Conservation (phyloP, 2,888 invertebrate species). For the Eristalis arbustorum region DNA sequence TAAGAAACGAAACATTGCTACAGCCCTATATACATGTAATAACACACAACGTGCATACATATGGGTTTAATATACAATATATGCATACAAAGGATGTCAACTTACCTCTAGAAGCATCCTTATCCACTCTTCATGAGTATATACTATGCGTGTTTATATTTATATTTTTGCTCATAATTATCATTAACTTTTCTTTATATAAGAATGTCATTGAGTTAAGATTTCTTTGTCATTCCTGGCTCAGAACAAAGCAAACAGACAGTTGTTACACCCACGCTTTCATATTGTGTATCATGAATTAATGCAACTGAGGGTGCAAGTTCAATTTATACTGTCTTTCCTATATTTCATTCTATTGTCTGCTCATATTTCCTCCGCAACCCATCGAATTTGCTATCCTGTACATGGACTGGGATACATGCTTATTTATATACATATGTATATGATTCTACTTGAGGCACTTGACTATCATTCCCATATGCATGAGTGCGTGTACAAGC, state of each 20-base stretch:
- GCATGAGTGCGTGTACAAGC: background rate
- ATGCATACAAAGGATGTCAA: conserved; percentile 21
- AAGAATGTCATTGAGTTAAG: conserved; percentile 12
- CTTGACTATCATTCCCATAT: conserved; percentile 11
- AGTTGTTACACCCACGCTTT: conserved; percentile 43
- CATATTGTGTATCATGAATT: conserved; percentile 53
- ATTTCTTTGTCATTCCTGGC: conserved; percentile 22
- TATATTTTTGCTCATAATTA: conserved; percentile 51
- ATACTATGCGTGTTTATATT: background rate
- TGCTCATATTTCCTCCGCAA: background rate
- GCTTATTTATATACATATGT: background rate
- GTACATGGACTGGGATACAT: conserved; percentile 3
- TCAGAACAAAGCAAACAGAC: conserved; percentile 53
- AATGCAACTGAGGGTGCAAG: conserved; percentile 54
- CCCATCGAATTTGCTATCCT: conserved; percentile 39
- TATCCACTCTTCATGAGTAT: conserved; percentile 12
- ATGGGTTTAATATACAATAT: conserved; percentile 23
- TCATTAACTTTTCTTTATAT: conserved; percentile 43
- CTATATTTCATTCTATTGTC: conserved; percentile 16
- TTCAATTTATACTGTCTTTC: conserved; percentile 53
- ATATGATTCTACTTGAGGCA: conserved; percentile 26
- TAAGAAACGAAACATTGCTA: too few species aligned
- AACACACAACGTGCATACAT: too few species aligned
- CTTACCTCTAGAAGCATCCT: conserved; percentile 41
- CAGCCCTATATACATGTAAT: too few species aligned